These are phyloP conservation scores for Chironomus riparius DNA, from an alignment of 2,888 invertebrate genomes.

Conservation along the genomic window DNA sequence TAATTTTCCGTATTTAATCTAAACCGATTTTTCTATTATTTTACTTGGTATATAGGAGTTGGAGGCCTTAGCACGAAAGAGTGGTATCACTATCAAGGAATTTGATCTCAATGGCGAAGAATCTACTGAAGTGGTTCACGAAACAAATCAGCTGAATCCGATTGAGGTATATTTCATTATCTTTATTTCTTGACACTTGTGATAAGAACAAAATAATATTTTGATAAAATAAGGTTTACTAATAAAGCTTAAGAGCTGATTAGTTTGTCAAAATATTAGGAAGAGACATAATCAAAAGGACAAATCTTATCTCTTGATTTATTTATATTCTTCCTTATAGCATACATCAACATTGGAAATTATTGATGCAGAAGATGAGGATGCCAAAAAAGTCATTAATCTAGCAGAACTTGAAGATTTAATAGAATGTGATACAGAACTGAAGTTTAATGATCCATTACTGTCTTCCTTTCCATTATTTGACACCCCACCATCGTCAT, in stretches of 20 bases:
- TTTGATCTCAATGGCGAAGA: slow-evolving; percentile 16
- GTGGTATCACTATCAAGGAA: slow-evolving; percentile 20
- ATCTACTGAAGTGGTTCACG: neutral
- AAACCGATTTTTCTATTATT: neutral
- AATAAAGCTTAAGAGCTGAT: neutral
- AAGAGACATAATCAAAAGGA: too few species aligned
- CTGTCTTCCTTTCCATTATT: slow-evolving; percentile 36
- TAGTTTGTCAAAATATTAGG: neutral
- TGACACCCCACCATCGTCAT: slow-evolving; percentile 11
- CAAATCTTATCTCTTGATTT: too few species aligned
- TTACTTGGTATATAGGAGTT: slow-evolving; percentile 50
- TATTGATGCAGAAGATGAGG: slow-evolving; percentile 36
- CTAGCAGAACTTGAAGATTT: slow-evolving; percentile 50
- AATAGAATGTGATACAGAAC: slow-evolving; percentile 47
- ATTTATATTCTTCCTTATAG: neutral
- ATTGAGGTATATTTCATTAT: slow-evolving; percentile 3
- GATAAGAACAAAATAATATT: neutral
- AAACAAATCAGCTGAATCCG: slow-evolving; percentile 11
- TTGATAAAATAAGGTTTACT: neutral
- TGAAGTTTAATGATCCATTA: slow-evolving; percentile 48
- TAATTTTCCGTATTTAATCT: neutral
- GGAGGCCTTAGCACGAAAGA: slow-evolving; percentile 59
- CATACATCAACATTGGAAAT: slow-evolving; percentile 9
- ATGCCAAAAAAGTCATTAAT: slow-evolving; percentile 44
- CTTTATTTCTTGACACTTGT: too few species aligned